Evolutionary conservation across 1,140 invertebrate genomes (phyloP).

Genomic region (Drosophila gunungcola): DNA sequence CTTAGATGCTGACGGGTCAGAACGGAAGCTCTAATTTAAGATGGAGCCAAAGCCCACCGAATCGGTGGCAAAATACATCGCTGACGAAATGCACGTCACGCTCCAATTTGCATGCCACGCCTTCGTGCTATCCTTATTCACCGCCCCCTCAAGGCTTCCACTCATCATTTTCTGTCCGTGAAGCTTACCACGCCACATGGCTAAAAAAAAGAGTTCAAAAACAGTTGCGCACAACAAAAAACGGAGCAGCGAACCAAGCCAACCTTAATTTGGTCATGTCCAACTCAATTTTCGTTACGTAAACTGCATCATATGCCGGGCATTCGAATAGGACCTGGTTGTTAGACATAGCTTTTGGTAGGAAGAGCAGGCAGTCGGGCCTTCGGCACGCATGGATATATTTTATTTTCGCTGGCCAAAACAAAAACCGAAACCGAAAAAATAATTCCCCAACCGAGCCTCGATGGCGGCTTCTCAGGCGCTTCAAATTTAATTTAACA

Average conservation of each 20-base stretch:
- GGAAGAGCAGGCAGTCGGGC: not conserved
- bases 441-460: constrained; percentile 63
- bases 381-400: constrained; percentile 40
- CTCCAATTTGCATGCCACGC: constrained; percentile 75
- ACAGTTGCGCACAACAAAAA: constrained; percentile 11
- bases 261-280: constrained; percentile 80
- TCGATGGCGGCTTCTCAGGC: constrained; percentile 72
- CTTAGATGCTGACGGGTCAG: constrained; percentile 21
- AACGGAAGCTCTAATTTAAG: constrained; percentile 10
- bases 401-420: constrained; percentile 46
- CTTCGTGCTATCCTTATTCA: constrained; percentile 8
- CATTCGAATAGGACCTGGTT: constrained; percentile 31
- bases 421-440: constrained; percentile 25
- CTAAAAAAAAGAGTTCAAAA: constrained; percentile 13
- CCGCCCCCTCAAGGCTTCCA: not conserved
- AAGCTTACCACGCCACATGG: constrained; percentile 20
- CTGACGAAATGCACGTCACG: constrained; percentile 75
- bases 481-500: constrained; percentile 84
- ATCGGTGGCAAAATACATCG: constrained; percentile 15
- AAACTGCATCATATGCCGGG: constrained; percentile 75
- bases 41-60: constrained; percentile 14
- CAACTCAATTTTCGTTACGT: constrained; percentile 82
- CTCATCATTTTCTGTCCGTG: constrained; percentile 12
- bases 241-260: constrained; percentile 45
- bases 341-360: constrained; percentile 70